phyloP scores from a whole-genome alignment of 2,797 vertebrate genomes.

The Danionella dracula region DNA sequence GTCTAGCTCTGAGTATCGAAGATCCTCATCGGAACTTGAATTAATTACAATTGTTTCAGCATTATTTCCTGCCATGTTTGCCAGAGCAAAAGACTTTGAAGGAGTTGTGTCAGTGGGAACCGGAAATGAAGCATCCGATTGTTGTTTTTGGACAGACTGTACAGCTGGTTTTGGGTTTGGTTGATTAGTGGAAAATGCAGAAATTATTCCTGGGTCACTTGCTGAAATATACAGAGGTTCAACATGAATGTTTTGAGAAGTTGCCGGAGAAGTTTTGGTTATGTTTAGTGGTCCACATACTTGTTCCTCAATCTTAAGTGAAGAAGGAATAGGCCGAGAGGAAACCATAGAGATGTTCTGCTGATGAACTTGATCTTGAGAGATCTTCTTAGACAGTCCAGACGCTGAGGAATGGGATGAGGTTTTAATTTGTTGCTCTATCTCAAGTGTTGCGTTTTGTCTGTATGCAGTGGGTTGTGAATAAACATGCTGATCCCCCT shows the following conservation, averaged over 20 bases:
- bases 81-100: slow-evolving; percentile 13
- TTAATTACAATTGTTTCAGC: slow-evolving; percentile 38
- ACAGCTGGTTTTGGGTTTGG: background rate
- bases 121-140: slow-evolving; percentile 4
- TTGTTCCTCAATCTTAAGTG: background rate
- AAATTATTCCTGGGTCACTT: background rate
- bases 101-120: background rate
- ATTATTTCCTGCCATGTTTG: background rate
- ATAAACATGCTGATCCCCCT: background rate
- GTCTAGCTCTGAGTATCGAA: slow-evolving; percentile 56
- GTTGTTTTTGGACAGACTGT: background rate
- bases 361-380: slow-evolving; percentile 10
- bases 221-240: slow-evolving; percentile 9
- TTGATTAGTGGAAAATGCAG: background rate
- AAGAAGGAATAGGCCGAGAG: background rate
- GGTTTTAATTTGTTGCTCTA: background rate
- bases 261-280: slow-evolving; percentile 9
- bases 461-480: background rate
- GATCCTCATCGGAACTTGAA: slow-evolving; percentile 59
- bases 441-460: background rate
- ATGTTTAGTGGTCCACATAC: background rate
- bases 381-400: background rate
- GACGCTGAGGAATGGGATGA: background rate
- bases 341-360: background rate
- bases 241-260: background rate